Percentiles rank a stretch among this genome's conserved stretches.
Conservation (phyloP, 2,797 vertebrate genomes). For the Leptoclinus maculatus region DNA sequence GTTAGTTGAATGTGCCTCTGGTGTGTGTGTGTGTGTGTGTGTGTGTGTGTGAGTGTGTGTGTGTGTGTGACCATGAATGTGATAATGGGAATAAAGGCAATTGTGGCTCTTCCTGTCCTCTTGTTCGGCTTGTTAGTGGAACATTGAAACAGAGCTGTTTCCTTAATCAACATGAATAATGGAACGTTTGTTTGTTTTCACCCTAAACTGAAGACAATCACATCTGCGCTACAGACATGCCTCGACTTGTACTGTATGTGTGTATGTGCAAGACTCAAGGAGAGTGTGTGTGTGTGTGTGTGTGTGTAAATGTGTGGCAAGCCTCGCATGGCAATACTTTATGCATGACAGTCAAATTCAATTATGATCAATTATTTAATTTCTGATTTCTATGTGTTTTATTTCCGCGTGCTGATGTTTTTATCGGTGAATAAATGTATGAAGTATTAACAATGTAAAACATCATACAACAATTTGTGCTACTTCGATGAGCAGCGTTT, state of each 20-base stretch:
- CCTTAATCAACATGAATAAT: slow-evolving; percentile 74
- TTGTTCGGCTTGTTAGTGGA: slow-evolving; percentile 57
- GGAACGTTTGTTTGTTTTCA: slow-evolving; percentile 67
- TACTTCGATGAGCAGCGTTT: neutral
- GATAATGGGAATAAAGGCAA: slow-evolving; percentile 47
- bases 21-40: neutral
- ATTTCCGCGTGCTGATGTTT: neutral
- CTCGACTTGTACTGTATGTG: neutral
- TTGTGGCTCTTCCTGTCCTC: slow-evolving; percentile 27
- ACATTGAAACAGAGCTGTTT: slow-evolving; percentile 55
- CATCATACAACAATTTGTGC: neutral
- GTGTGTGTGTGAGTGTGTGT: neutral
- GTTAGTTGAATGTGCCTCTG: neutral
- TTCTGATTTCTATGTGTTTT: neutral
- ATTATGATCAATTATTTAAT: slow-evolving; percentile 36
- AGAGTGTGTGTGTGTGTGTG: neutral
- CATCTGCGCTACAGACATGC: slow-evolving; percentile 10
- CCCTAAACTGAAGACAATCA: slow-evolving; percentile 60
- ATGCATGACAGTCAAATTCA: slow-evolving; percentile 46
- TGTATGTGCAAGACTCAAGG: neutral
- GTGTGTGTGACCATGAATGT: slow-evolving; percentile 1
- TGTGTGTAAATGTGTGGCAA: neutral
- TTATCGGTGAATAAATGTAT: neutral
- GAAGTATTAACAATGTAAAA: neutral
- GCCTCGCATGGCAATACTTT: slow-evolving; percentile 20